These are phyloP conservation scores for Rhogogaster chlorosoma DNA, from an alignment of 2,888 invertebrate species.

Conservation along the genomic window DNA sequence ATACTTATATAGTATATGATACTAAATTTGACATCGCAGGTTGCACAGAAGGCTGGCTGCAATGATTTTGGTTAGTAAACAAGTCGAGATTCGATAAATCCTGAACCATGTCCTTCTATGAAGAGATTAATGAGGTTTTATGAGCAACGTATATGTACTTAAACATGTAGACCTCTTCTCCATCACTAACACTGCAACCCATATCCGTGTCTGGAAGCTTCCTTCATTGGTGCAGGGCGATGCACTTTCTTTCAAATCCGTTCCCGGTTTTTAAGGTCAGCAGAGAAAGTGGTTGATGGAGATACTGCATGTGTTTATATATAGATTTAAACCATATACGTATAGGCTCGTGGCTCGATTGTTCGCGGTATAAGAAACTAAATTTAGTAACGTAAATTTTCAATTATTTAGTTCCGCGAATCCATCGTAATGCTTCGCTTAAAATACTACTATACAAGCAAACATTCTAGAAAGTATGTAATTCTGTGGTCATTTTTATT, in stretches of 20 bases:
- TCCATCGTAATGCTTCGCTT: not conserved
- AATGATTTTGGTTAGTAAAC: constrained; percentile 7
- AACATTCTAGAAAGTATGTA: not conserved
- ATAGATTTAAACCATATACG: constrained; percentile 7
- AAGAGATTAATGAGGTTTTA: not conserved
- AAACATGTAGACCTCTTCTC: not conserved
- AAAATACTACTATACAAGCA: not conserved
- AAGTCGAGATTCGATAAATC: not conserved
- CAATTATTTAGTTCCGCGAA: not conserved
- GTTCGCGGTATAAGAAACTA: not conserved
- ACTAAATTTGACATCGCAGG: not conserved
- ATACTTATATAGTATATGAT: not conserved
- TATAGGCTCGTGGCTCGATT: not conserved
- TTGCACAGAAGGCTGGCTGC: constrained; percentile 17
- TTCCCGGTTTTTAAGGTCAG: constrained; percentile 68
- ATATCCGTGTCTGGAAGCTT: not conserved
- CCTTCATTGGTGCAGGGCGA: constrained; percentile 60
- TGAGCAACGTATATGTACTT: not conserved
- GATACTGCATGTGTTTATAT: constrained; percentile 40
- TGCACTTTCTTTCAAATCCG: constrained; percentile 67
- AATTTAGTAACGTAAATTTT: not conserved
- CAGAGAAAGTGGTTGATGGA: constrained; percentile 66
- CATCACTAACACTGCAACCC: not conserved
- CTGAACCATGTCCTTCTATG: not conserved
- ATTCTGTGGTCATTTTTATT: not conserved